These are phyloP conservation scores for Eucera pruinosa DNA, from an alignment of 2,888 invertebrate genomes.

Conservation along the genomic window DNA sequence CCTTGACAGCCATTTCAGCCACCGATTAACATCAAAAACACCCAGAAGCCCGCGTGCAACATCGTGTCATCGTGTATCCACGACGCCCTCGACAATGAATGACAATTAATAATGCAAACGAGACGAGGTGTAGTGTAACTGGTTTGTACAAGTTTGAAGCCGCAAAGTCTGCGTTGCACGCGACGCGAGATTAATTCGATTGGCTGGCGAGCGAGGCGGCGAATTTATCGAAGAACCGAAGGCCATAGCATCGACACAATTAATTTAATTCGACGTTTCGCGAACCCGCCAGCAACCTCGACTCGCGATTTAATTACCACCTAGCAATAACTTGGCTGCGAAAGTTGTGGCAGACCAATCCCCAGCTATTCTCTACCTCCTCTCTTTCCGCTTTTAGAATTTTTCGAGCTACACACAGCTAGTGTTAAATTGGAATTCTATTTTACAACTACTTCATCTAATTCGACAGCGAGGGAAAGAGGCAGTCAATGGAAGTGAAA, in stretches of 20 bases:
- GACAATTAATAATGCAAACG: constrained; percentile 37
- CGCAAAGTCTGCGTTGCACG: constrained; percentile 8
- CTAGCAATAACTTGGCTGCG: constrained; percentile 50
- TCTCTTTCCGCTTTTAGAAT: not conserved
- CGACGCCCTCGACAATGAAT: constrained; percentile 12
- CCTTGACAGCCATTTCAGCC: too few relatives aligned
- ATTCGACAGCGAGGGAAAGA: not conserved
- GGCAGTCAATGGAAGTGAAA: not conserved
- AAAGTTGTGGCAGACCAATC: not conserved
- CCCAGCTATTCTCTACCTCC: not conserved
- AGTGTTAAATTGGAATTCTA: constrained; percentile 1
- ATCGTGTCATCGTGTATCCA: constrained; percentile 1
- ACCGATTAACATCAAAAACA: not conserved
- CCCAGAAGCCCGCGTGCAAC: not conserved
- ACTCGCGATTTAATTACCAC: constrained; percentile 58
- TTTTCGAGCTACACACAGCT: constrained; percentile 8
- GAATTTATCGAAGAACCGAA: constrained; percentile 58
- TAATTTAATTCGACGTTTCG: constrained; percentile 64
- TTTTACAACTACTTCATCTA: not conserved
- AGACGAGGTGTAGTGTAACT: not conserved
- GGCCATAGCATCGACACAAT: constrained; percentile 48
- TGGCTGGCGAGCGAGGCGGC: constrained; percentile 21
- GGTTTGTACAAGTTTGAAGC: constrained; percentile 2
- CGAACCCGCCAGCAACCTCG: constrained; percentile 42
- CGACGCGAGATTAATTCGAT: constrained; percentile 52